A percentile compares a stretch with the other conserved stretches of the same genome.
phyloP scores from a whole-genome alignment of 2,888 invertebrate genomes.

The Ichneumon xanthorius region DNA sequence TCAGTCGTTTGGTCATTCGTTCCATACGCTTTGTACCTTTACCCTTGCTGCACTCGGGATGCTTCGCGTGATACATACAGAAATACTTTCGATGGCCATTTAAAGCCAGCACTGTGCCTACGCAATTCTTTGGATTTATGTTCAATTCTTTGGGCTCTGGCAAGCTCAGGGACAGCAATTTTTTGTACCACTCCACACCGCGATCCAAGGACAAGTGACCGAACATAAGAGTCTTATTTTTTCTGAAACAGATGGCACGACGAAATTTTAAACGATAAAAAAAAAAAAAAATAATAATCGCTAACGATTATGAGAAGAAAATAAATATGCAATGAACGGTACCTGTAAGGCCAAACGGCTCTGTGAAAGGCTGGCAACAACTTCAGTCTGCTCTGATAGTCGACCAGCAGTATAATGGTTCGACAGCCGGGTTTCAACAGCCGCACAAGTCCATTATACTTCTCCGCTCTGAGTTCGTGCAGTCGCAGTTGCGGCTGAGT shows the following conservation, averaged over 20 bases:
- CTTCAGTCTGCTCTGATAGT: slow-evolving; percentile 94
- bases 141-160: slow-evolving; percentile 93
- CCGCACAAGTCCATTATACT: slow-evolving; percentile 97
- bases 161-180: slow-evolving; percentile 94
- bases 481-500: slow-evolving; percentile 90
- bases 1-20: slow-evolving; percentile 87
- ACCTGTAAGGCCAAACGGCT: slow-evolving; percentile 98
- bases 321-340: slow-evolving; percentile 78
- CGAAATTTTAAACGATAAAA: not conserved
- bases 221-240: slow-evolving; percentile 97
- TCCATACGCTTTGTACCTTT: slow-evolving; percentile 90
- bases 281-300: too few species aligned
- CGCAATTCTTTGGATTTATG: slow-evolving; percentile 98
- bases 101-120: slow-evolving; percentile 97
- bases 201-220: slow-evolving; percentile 97
- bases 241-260: slow-evolving; percentile 85
- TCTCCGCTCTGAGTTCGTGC: slow-evolving; percentile 97
- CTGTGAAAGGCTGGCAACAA: slow-evolving; percentile 96
- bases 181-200: slow-evolving; percentile 96
- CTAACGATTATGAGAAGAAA: slow-evolving; percentile 5
- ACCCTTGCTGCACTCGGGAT: slow-evolving; percentile 90
- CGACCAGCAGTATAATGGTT: slow-evolving; percentile 95
- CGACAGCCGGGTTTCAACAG: slow-evolving; percentile 97
- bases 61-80: slow-evolving; percentile 99
- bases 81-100: slow-evolving; percentile 99